Percentiles rank a stretch among this genome's conserved stretches.
Conservation (phyloP, 2,797 vertebrate species). For the Cyprinella venusta region DNA sequence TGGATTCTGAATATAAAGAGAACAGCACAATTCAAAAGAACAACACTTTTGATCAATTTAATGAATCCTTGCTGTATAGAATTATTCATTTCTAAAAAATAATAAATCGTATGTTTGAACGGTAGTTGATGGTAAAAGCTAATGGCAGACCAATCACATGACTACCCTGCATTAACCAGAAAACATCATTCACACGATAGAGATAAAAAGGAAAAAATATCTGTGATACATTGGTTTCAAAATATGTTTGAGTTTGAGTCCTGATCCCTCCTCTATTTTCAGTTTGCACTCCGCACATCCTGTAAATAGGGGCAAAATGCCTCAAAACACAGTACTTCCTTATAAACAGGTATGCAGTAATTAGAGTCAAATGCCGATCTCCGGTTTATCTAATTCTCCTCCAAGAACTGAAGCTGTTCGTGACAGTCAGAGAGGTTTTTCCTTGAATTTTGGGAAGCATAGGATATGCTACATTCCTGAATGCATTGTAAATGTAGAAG, state of each 20-base stretch:
- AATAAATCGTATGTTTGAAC: background rate
- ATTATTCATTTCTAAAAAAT: background rate
- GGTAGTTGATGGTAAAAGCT: background rate
- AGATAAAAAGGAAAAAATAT: background rate
- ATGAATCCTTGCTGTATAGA: background rate
- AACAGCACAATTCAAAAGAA: no score
- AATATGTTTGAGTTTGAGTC: background rate
- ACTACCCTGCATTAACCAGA: background rate
- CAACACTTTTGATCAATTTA: background rate
- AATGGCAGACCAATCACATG: background rate
- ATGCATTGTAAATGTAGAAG: constrained; percentile 62
- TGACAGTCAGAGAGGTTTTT: constrained; percentile 21
- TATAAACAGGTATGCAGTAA: constrained; percentile 12
- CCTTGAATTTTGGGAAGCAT: constrained; percentile 20
- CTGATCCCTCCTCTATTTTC: constrained; percentile 2
- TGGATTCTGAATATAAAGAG: background rate
- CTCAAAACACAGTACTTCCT: constrained; percentile 32
- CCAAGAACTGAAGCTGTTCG: constrained; percentile 20
- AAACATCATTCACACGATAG: background rate
- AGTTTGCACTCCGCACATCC: background rate
- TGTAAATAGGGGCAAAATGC: constrained; percentile 12
- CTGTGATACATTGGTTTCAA: background rate
- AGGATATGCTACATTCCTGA: constrained; percentile 36
- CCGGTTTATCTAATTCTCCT: constrained; percentile 22
- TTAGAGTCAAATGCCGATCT: constrained; percentile 21